Percentiles rank a stretch among this genome's conserved stretches.
These are phyloP conservation scores for Rambutsinella grinnellia DNA, from an alignment of 2,888 invertebrate species.

Conservation along the genomic window DNA sequence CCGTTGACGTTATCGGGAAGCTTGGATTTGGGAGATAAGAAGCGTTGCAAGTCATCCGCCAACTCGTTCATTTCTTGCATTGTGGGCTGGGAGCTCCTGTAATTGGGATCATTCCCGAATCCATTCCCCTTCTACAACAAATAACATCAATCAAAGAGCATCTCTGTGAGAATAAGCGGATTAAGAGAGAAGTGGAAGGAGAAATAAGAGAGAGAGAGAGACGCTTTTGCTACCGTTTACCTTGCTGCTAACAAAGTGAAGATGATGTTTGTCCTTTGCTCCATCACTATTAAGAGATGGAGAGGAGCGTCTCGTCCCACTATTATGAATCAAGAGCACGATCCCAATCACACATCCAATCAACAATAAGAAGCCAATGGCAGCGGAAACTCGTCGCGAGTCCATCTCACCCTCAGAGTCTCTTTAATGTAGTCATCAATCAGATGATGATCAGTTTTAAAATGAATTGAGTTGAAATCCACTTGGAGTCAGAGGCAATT, in stretches of 20 bases:
- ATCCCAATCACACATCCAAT: slow-evolving; percentile 63
- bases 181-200: too few species aligned
- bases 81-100: slow-evolving; percentile 44
- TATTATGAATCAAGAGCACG: slow-evolving; percentile 59
- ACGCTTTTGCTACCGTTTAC: background rate
- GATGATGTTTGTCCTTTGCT: background rate
- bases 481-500: background rate
- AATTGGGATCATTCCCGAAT: slow-evolving; percentile 47
- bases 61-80: slow-evolving; percentile 55
- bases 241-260: background rate
- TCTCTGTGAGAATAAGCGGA: background rate
- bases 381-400: slow-evolving; percentile 53
- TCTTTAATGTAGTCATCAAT: background rate
- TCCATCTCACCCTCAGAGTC: slow-evolving; percentile 34
- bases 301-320: slow-evolving; percentile 41
- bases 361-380: slow-evolving; percentile 60
- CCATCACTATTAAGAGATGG: background rate
- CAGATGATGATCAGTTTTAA: background rate
- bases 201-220: too few species aligned
- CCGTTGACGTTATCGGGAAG: background rate
- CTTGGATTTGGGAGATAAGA: slow-evolving; percentile 50
- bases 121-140: slow-evolving; percentile 21
- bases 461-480: background rate
- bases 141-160: slow-evolving; percentile 4
- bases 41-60: slow-evolving; percentile 57